phyloP scores from a whole-genome alignment of 1,140 invertebrate species.

The Halesus radiatus region DNA sequence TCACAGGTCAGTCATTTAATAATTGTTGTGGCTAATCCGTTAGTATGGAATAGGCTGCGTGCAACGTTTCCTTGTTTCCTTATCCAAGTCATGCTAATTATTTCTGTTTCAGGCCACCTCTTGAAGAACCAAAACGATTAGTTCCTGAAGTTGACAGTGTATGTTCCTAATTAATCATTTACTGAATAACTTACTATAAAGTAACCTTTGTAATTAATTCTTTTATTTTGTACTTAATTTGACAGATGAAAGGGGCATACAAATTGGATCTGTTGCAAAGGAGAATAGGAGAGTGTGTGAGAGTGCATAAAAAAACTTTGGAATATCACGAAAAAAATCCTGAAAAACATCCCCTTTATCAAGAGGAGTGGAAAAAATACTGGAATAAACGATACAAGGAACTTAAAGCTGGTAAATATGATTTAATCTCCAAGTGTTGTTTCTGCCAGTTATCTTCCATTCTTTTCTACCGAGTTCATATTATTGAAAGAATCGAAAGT shows the following conservation, averaged over 20 bases:
- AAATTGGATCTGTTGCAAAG: constrained; percentile 38
- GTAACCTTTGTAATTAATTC: not conserved
- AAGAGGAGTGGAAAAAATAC: constrained; percentile 89
- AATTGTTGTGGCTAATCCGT: too few species aligned
- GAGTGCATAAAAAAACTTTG: constrained; percentile 60
- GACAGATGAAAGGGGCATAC: not conserved
- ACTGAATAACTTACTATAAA: not conserved
- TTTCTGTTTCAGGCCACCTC: too few species aligned
- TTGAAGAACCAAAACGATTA: too few species aligned
- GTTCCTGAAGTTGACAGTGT: too few species aligned
- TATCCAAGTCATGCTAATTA: too few species aligned
- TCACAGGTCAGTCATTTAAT: too few species aligned
- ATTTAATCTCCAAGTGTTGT: not conserved
- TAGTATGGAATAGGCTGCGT: too few species aligned
- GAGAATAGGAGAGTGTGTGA: constrained; percentile 1
- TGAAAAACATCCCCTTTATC: constrained; percentile 87
- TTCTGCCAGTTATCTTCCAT: too few species aligned
- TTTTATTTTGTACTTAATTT: not conserved
- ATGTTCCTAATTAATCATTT: too few species aligned
- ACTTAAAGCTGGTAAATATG: constrained; percentile 72
- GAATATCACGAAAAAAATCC: constrained; percentile 86
- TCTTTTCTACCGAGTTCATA: too few species aligned
- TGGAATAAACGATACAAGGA: constrained; percentile 88
- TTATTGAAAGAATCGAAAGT: too few species aligned
- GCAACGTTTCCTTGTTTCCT: too few species aligned